phyloP scores from a whole-genome alignment of 2,113 vertebrate species.

The Ammospiza caudacuta region DNA sequence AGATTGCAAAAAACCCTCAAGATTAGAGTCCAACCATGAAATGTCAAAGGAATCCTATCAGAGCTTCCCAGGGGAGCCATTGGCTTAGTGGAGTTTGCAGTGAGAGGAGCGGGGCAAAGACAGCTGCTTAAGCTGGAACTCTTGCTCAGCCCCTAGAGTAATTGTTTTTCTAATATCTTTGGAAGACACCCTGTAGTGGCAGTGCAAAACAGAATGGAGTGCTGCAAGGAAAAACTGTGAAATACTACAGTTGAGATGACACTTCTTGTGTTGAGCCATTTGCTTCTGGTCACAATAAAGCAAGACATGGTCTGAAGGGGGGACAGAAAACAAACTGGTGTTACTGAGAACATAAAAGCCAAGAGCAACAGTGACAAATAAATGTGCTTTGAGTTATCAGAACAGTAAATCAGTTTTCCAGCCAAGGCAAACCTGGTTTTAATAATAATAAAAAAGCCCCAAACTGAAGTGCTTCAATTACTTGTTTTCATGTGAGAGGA shows the following conservation, averaged over 20 bases:
- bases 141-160: background rate
- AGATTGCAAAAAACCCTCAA: background rate
- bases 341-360: background rate
- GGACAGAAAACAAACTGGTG: background rate
- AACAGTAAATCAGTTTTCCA: background rate
- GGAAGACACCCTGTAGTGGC: background rate
- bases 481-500: background rate
- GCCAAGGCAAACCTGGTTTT: background rate
- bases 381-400: slow-evolving; percentile 6
- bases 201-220: background rate
- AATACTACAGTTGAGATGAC: background rate
- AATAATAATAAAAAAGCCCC: background rate
- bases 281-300: background rate
- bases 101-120: background rate
- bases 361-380: background rate
- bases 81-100: background rate
- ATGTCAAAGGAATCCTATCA: background rate
- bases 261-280: background rate
- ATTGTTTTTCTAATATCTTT: background rate
- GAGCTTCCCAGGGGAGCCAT: background rate
- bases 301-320: background rate
- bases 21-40: background rate
- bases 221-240: background rate
- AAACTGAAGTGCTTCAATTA: background rate
- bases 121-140: background rate